A percentile compares a stretch with the other conserved stretches of the same genome.
phyloP scores from a whole-genome alignment of 2,797 vertebrate species.

The Chanos chanos region DNA sequence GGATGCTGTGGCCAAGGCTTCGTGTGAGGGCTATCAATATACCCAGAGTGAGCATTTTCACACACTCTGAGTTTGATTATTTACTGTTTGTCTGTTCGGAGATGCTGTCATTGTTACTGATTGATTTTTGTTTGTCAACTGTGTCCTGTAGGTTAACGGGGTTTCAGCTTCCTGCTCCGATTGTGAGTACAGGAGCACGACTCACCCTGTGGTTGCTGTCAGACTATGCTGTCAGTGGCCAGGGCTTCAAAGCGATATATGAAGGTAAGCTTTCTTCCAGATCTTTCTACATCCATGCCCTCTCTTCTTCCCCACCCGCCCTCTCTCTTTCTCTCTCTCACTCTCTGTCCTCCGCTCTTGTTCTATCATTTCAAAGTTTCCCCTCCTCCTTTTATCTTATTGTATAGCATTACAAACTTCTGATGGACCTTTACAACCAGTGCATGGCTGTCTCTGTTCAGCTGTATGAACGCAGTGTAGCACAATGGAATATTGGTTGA shows the following conservation, averaged over 20 bases:
- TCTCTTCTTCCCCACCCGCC: background rate
- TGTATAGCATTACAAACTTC: background rate
- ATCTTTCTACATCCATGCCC: background rate
- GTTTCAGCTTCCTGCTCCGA: slow-evolving; percentile 93
- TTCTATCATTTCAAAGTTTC: background rate
- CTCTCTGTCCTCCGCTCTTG: background rate
- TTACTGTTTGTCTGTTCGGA: background rate
- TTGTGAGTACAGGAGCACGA: slow-evolving; percentile 86
- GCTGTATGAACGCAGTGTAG: background rate
- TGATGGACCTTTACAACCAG: background rate
- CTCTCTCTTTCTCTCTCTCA: background rate
- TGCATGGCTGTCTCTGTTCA: background rate
- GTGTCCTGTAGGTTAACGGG: slow-evolving; percentile 93
- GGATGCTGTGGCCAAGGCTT: too few relatives aligned
- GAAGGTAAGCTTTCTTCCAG: slow-evolving; percentile 79
- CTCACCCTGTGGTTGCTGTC: slow-evolving; percentile 92
- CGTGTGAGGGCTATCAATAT: background rate
- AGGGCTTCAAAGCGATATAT: slow-evolving; percentile 91
- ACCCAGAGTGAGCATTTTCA: too few relatives aligned
- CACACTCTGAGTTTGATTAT: background rate
- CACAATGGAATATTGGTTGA: background rate
- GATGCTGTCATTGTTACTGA: slow-evolving; percentile 30
- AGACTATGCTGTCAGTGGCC: slow-evolving; percentile 95
- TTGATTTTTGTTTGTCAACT: too few relatives aligned
- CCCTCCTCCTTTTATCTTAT: background rate